Percentiles rank a stretch among this genome's conserved stretches.
Evolutionary conservation across 2,888 invertebrate genomes (phyloP).

Genomic region (Geotrupes spiniger): DNA sequence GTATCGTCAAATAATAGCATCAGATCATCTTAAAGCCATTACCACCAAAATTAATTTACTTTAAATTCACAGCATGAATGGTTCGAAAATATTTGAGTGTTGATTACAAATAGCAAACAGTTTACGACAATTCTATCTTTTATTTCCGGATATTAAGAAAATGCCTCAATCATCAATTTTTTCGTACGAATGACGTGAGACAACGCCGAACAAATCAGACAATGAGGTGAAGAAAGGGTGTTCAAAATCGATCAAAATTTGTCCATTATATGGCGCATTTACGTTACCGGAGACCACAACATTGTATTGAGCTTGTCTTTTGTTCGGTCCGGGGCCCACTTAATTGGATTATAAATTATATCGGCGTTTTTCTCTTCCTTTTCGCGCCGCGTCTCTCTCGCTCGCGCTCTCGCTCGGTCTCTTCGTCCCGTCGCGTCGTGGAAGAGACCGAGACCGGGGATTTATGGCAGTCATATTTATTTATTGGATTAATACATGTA

Average conservation of each 20-base stretch:
- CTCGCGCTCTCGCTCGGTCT: neutral
- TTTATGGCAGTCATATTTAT: conserved; percentile 53
- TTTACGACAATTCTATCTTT: no score
- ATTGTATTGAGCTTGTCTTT: conserved; percentile 34
- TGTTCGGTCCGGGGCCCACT: conserved; percentile 43
- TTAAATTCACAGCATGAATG: no score
- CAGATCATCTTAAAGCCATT: no score
- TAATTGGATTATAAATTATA: conserved; percentile 53
- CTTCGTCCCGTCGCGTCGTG: conserved; percentile 22
- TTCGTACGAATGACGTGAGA: no score
- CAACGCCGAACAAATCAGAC: conserved; percentile 1
- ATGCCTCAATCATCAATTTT: no score
- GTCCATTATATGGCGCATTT: conserved; percentile 35
- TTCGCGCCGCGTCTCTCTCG: conserved; percentile 5
- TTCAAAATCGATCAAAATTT: conserved; percentile 37
- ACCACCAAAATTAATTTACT: no score
- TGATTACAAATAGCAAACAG: no score
- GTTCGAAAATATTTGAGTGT: no score
- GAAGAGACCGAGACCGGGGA: conserved; percentile 43
- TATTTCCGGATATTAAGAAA: no score
- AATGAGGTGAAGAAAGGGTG: conserved; percentile 16
- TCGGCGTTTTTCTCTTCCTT: conserved; percentile 35
- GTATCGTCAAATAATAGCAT: no score
- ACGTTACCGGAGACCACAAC: conserved; percentile 20
- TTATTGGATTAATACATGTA: conserved; percentile 55